These are phyloP conservation scores for Opisthograptis luteolata DNA, from an alignment of 2,888 invertebrate species.

Conservation along the genomic window DNA sequence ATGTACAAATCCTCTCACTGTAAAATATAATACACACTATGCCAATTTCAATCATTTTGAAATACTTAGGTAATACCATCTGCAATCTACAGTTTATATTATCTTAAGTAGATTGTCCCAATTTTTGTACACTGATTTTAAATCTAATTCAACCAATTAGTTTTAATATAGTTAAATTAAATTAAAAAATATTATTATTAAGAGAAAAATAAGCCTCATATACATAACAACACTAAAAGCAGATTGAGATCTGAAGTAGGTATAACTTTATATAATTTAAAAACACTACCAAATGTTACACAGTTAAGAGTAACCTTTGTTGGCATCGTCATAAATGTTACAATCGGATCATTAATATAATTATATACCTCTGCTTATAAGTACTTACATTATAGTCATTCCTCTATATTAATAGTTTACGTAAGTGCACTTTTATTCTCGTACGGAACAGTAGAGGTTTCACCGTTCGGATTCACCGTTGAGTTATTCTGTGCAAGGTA, in stretches of 20 bases:
- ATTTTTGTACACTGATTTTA: no score
- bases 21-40: constrained; percentile 8
- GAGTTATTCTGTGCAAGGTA: constrained; percentile 20
- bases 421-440: constrained; percentile 21
- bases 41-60: no score
- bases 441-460: background rate
- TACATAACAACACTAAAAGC: no score
- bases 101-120: no score
- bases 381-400: constrained; percentile 15
- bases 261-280: constrained; percentile 15
- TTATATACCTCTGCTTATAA: constrained; percentile 4
- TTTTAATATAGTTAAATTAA: no score
- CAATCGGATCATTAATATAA: constrained; percentile 11
- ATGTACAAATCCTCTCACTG: constrained; percentile 49
- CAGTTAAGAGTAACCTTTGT: constrained; percentile 1
- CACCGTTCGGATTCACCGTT: constrained; percentile 1
- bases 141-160: no score
- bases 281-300: constrained; percentile 2
- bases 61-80: no score
- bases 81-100: no score
- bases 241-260: background rate
- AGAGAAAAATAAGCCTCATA: no score
- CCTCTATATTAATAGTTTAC: constrained; percentile 19
- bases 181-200: no score
- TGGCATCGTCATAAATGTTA: constrained; percentile 2